Evolutionary conservation across 2,797 vertebrate species (phyloP).

Genomic region (Pseudopleuronectes americanus): DNA sequence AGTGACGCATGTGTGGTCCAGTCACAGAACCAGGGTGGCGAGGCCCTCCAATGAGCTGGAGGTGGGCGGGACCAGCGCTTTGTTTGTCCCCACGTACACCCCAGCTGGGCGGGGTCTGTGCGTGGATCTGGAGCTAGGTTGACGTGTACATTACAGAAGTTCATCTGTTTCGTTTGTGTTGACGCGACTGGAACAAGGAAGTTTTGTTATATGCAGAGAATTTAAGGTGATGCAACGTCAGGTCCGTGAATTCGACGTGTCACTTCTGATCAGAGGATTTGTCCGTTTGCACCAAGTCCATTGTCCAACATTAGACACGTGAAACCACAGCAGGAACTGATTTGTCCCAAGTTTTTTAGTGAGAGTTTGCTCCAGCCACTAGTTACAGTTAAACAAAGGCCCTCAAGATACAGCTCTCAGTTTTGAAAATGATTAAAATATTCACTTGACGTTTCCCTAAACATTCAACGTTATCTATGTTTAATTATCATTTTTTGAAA

Average conservation of each 20-base stretch:
- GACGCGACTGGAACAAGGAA: slow-evolving; percentile 47
- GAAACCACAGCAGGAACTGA: neutral
- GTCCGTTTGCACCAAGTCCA: neutral
- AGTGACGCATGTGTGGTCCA: slow-evolving; percentile 59
- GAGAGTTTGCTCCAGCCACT: too few species aligned
- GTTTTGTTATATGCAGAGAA: slow-evolving; percentile 13
- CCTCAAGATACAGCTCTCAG: neutral
- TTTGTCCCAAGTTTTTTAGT: neutral
- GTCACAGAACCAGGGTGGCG: slow-evolving; percentile 41
- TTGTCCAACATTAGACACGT: neutral
- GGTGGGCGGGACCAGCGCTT: slow-evolving; percentile 38
- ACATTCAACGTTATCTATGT: neutral
- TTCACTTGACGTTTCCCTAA: neutral
- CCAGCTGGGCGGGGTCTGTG: slow-evolving; percentile 63
- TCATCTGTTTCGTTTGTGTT: slow-evolving; percentile 27
- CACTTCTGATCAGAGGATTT: neutral
- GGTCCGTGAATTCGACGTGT: slow-evolving; percentile 35
- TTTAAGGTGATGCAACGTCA: slow-evolving; percentile 31
- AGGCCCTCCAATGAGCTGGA: slow-evolving; percentile 52
- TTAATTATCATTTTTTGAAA: neutral
- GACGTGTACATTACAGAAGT: slow-evolving; percentile 86
- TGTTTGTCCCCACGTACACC: slow-evolving; percentile 46
- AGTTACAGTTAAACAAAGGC: neutral
- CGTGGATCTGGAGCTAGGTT: slow-evolving; percentile 72
- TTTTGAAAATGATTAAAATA: neutral